Conservation (phyloP, 2,113 vertebrate genomes). For the Suncus etruscus region DNA sequence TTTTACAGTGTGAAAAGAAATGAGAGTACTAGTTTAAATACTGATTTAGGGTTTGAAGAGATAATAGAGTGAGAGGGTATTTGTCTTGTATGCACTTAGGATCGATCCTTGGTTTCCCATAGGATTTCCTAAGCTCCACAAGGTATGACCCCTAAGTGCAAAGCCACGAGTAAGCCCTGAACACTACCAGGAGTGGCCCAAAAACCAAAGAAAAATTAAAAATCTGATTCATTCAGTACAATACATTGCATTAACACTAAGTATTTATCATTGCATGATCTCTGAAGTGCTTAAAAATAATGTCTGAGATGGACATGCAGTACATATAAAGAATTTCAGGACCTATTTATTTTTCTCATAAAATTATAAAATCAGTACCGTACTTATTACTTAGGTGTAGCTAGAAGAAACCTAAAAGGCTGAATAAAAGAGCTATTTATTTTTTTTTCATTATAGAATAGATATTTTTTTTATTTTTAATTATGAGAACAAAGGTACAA, state of each 20-base stretch:
- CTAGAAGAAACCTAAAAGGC: not conserved
- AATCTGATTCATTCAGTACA: constrained; percentile 14
- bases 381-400: no score
- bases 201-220: no score
- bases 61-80: not conserved
- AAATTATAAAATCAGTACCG: not conserved
- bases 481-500: no score
- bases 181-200: no score
- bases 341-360: constrained; percentile 11
- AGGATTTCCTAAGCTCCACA: no score
- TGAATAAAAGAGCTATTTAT: constrained; percentile 24
- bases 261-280: not conserved
- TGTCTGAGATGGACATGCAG: not conserved
- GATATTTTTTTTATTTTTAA: no score
- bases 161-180: no score
- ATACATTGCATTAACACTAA: not conserved
- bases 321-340: not conserved
- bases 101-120: no score
- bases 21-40: not conserved
- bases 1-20: not conserved
- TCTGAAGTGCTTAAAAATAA: constrained; percentile 18
- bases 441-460: no score
- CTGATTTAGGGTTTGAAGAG: not conserved
- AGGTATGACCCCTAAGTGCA: no score
- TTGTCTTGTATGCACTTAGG: no score